Base-by-base conservation (phyloP, 2,797 vertebrate genomes). In the Peromyscus eremicus region DNA sequence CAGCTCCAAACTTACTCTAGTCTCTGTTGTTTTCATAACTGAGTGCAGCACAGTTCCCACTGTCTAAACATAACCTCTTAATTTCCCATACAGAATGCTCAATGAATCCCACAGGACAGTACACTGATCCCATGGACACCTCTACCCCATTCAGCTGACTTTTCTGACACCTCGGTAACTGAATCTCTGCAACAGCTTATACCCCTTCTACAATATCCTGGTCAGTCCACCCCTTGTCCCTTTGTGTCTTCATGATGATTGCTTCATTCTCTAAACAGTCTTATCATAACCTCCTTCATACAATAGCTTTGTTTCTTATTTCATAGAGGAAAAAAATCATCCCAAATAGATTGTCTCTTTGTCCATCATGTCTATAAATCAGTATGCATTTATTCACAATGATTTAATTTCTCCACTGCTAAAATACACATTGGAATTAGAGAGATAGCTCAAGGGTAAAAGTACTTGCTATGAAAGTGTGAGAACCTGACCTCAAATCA, bases 31-130 rank as follows among this genome's bases (percentile, higher is more conserved):
- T 46, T 84, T 10, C 21, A 70, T 71, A 71, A 37, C 71, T 52
- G 12, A 66, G n/a, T 43, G 34, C 5, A 19, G 17, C 27, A 13
- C 0, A 0, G 10, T 79, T 83, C 0, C 81, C 2, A 8, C 25
- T 87, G 7, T 82, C 70, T 92, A 57, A 46, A 6, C 21, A 40
- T 25, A 6, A 23, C 19, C 23, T 29, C 25, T 40, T 55, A 2
- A 49, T 2, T 37, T 80, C 32, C 52, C 13, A 70, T 27, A 4
- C n/a, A n/a, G 4, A 14, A 34, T 68, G 13, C 14, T 21, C 11
- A 68, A 40, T 11, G 21, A 57, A 70, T 13, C 32, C 0, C 43
- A 6, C 14, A 3, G 4, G 23, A 64, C 8, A 40, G 34, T 27
- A 19, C 19, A n/a, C 2, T 46, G 2, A 43, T 5, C 27, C 23